These are phyloP conservation scores for Eulemur rubriventer DNA, from an alignment of 2,797 vertebrate genomes.

Conservation along the genomic window DNA sequence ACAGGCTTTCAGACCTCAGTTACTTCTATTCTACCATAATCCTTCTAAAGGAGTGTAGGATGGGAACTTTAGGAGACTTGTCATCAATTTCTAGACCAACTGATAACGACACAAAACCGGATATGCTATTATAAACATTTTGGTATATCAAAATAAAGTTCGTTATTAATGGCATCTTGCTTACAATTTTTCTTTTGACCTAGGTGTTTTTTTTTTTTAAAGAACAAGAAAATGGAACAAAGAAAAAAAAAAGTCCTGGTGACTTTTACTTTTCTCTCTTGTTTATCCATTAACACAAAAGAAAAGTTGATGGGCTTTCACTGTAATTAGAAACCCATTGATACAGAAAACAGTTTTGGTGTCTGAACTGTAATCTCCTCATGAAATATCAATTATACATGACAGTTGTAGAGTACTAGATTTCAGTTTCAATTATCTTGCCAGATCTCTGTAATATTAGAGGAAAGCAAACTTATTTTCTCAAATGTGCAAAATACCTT, in stretches of 20 bases:
- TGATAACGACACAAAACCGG: neutral
- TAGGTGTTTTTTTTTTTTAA: neutral
- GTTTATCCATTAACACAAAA: neutral
- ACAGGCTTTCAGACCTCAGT: conserved; percentile 66
- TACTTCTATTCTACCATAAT: conserved; percentile 56
- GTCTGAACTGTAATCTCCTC: conserved; percentile 65
- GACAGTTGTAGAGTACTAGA: conserved; percentile 16
- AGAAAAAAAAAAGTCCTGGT: neutral
- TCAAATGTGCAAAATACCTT: conserved; percentile 50
- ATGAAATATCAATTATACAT: conserved; percentile 62
- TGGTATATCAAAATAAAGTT: neutral
- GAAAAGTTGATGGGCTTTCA: conserved; percentile 51
- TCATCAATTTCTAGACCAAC: conserved; percentile 6
- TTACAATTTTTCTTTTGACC: neutral
- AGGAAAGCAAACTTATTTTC: conserved; percentile 64
- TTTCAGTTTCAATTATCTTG: conserved; percentile 50
- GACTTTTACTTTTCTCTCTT: conserved; percentile 10
- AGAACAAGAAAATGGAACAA: neutral
- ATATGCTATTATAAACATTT: neutral
- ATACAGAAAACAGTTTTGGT: conserved; percentile 66
- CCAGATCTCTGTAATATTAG: conserved; percentile 47
- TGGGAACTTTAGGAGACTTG: conserved; percentile 23
- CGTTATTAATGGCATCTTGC: neutral
- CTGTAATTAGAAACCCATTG: conserved; percentile 56
- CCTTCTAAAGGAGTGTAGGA: conserved; percentile 50